Evolutionary conservation across 2,888 invertebrate species (phyloP).

Genomic region (Apodemia mormo): DNA sequence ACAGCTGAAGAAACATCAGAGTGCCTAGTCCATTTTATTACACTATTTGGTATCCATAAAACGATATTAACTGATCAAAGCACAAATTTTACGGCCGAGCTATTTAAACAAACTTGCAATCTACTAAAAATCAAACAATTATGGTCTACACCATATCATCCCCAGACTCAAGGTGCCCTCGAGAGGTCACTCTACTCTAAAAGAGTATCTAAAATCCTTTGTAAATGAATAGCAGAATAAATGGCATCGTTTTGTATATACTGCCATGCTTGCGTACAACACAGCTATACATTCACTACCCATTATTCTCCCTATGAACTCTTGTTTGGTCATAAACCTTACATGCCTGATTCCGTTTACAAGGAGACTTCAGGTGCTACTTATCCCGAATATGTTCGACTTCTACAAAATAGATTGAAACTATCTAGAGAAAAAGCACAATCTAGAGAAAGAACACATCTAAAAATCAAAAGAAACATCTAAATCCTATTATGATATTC

Average conservation of each 20-base stretch:
- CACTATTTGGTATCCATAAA: slow-evolving; percentile 9
- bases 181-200: background rate
- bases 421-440: slow-evolving; percentile 1
- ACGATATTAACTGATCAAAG: background rate
- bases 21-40: slow-evolving; percentile 12
- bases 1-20: slow-evolving; percentile 7
- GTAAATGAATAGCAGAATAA: slow-evolving; percentile 2
- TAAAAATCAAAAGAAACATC: background rate
- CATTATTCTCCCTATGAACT: slow-evolving; percentile 17
- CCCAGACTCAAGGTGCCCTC: too few relatives aligned
- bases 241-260: slow-evolving; percentile 1
- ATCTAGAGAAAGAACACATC: background rate
- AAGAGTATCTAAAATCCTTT: background rate
- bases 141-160: too few relatives aligned
- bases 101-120: too few relatives aligned
- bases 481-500: background rate
- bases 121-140: too few relatives aligned
- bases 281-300: slow-evolving; percentile 1
- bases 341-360: slow-evolving; percentile 5
- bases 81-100: too few relatives aligned
- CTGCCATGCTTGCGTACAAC: slow-evolving; percentile 4
- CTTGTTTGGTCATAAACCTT: slow-evolving; percentile 18
- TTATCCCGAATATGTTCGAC: background rate
- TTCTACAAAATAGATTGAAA: background rate
- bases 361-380: background rate